A percentile compares a stretch with the other conserved stretches of the same genome.
These are phyloP conservation scores for Pituophis catenifer DNA, from an alignment of 2,113 vertebrate genomes.

Conservation along the genomic window DNA sequence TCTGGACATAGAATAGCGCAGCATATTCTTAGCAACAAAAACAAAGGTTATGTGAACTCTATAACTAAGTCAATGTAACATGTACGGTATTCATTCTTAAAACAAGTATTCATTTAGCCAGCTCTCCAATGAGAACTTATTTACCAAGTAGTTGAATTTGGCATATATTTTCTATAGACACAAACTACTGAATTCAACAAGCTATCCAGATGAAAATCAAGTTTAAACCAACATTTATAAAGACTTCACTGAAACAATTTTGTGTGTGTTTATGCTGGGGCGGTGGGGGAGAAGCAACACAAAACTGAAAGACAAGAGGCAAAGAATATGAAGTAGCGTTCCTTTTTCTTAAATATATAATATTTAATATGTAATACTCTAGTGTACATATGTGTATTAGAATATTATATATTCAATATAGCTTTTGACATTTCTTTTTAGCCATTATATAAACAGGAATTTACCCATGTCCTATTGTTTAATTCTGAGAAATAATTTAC, in stretches of 20 bases:
- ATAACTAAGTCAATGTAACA: slow-evolving; percentile 11
- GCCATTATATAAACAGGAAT: slow-evolving; percentile 37
- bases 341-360: background rate
- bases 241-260: background rate
- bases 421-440: background rate
- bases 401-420: background rate
- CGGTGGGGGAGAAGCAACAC: background rate
- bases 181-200: slow-evolving; percentile 8
- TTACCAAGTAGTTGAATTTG: background rate
- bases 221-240: background rate
- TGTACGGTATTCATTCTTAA: background rate
- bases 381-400: background rate
- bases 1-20: slow-evolving; percentile 29
- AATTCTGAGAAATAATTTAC: slow-evolving; percentile 38
- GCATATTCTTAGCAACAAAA: background rate
- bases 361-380: background rate
- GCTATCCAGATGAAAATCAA: background rate
- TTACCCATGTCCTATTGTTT: slow-evolving; percentile 57
- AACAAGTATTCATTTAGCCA: background rate
- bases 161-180: slow-evolving; percentile 34
- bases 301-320: background rate
- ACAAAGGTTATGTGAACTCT: background rate
- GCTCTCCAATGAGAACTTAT: background rate
- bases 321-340: background rate
- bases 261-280: background rate